Evolutionary conservation across 2,888 invertebrate genomes (phyloP).

Genomic region (Chloromyia formosa): DNA sequence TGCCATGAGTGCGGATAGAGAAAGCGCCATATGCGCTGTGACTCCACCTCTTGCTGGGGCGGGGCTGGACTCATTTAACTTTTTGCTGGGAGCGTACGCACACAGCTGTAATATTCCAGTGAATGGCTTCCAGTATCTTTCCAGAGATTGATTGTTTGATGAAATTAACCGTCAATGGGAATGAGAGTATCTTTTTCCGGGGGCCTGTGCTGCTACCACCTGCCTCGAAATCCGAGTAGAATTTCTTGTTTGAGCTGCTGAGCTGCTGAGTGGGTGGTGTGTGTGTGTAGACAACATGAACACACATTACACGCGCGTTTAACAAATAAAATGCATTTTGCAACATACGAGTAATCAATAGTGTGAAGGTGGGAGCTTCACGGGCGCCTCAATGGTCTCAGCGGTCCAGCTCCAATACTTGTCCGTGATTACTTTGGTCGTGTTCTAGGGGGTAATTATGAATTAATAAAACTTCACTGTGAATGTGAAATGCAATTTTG

Average conservation of each 20-base stretch:
- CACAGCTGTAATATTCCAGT: not conserved
- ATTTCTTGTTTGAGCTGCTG: not conserved
- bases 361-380: not conserved
- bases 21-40: not conserved
- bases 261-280: too few relatives aligned
- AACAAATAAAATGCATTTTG: conserved; percentile 36
- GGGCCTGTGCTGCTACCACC: not conserved
- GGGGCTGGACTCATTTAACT: not conserved
- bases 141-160: not conserved
- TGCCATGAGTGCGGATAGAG: not conserved
- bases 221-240: conserved; percentile 8
- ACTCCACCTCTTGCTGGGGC: not conserved
- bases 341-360: conserved; percentile 34
- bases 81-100: too few relatives aligned
- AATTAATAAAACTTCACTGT: conserved; percentile 31
- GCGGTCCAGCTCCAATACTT: not conserved
- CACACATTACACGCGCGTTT: conserved; percentile 31
- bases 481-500: conserved; percentile 38
- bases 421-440: conserved; percentile 15
- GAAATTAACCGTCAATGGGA: not conserved
- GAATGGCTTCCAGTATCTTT: not conserved
- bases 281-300: conserved; percentile 23
- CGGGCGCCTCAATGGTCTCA: not conserved
- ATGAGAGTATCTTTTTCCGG: not conserved
- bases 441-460: conserved; percentile 34